These are phyloP conservation scores for Malurus splendens DNA, from an alignment of 2,797 vertebrate genomes.

Conservation along the genomic window DNA sequence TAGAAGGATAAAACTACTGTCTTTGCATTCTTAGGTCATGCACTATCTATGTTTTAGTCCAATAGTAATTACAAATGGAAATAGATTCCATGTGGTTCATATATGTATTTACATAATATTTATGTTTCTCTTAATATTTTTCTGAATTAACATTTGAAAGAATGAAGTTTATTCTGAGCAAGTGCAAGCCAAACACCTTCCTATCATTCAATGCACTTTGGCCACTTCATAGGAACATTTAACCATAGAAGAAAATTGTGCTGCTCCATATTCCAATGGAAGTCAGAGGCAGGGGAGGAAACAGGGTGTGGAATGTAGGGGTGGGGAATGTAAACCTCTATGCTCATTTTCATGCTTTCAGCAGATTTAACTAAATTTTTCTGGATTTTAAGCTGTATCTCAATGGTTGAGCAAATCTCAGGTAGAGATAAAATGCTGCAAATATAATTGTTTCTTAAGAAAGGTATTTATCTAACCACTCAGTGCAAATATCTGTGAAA, in stretches of 20 bases:
- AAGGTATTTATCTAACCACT: neutral
- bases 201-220: neutral
- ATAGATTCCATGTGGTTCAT: neutral
- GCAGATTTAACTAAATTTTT: neutral
- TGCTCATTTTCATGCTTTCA: neutral
- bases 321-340: neutral
- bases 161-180: constrained; percentile 40
- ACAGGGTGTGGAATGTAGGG: neutral
- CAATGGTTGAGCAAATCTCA: neutral
- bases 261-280: neutral
- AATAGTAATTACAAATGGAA: neutral
- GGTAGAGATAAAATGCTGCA: neutral
- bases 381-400: neutral
- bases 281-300: neutral
- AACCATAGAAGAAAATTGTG: constrained; percentile 28
- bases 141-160: neutral
- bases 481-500: neutral
- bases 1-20: neutral
- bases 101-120: neutral
- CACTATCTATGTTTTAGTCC: neutral
- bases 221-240: constrained; percentile 39
- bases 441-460: neutral
- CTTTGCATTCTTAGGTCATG: neutral
- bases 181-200: constrained; percentile 43
- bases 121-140: constrained; percentile 32